These are phyloP conservation scores for Tetropium fuscum DNA, from an alignment of 2,888 invertebrate species.

Conservation along the genomic window DNA sequence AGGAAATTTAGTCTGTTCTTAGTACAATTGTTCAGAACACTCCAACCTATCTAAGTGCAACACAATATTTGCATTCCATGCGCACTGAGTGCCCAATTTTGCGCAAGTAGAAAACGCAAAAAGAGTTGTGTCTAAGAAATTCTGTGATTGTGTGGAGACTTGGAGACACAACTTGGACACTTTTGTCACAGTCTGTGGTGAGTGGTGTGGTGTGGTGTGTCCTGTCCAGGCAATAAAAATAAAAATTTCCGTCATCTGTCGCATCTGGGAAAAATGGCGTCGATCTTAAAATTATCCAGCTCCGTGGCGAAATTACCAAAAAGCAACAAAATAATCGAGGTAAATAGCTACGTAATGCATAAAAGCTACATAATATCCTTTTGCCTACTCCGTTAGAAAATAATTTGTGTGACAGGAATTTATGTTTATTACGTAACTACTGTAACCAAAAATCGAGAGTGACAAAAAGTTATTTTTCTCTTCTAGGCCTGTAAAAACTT, in stretches of 20 bases:
- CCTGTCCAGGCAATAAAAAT: too few relatives aligned
- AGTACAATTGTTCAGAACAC: too few relatives aligned
- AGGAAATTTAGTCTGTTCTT: too few relatives aligned
- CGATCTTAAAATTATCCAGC: conserved; percentile 62
- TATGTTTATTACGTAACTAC: conserved; percentile 42
- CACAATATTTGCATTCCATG: too few relatives aligned
- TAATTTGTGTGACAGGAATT: not conserved
- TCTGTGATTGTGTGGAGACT: too few relatives aligned
- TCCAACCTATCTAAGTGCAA: too few relatives aligned
- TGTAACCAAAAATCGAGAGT: conserved; percentile 30
- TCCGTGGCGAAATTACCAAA: conserved; percentile 62
- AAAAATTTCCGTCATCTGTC: conserved; percentile 17
- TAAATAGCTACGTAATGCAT: conserved; percentile 46
- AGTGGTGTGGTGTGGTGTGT: too few relatives aligned
- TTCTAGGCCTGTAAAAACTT: conserved; percentile 54
- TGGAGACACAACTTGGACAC: not conserved
- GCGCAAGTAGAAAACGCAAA: too few relatives aligned
- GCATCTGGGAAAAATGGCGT: conserved; percentile 56
- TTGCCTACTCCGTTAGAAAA: not conserved
- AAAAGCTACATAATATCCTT: not conserved
- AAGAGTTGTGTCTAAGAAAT: too few relatives aligned
- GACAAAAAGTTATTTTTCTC: not conserved
- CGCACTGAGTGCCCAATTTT: too few relatives aligned
- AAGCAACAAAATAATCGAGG: conserved; percentile 58
- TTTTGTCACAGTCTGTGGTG: not conserved